Percentiles rank a stretch among this genome's conserved stretches.
Conservation (phyloP, 2,797 vertebrate genomes). For the Ptychadena robeensis region DNA sequence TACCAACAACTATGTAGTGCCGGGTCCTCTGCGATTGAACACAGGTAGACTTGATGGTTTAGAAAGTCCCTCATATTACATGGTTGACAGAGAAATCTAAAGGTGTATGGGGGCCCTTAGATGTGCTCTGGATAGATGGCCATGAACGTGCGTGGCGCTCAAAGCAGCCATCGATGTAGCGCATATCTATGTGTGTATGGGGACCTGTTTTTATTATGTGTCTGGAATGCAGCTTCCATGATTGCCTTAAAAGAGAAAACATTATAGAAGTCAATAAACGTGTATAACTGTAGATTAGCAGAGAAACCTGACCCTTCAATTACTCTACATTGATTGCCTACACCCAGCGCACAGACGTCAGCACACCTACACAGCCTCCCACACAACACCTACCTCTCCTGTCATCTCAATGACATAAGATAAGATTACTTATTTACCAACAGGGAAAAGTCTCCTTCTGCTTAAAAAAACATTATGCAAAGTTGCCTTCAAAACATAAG, state of each 20-base stretch:
- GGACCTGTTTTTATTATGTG: not conserved
- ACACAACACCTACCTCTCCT: not conserved
- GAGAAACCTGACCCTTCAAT: not conserved
- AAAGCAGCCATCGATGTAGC: no score
- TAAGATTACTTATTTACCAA: not conserved
- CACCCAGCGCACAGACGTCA: not conserved
- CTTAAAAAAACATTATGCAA: no score
- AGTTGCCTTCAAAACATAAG: no score
- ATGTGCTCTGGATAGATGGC: no score
- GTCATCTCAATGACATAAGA: not conserved
- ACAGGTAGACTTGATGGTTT: no score
- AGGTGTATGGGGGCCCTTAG: no score
- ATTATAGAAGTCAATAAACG: not conserved
- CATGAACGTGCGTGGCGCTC: no score
- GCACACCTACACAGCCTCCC: conserved; percentile 22
- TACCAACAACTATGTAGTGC: no score
- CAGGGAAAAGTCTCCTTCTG: not conserved
- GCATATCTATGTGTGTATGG: no score
- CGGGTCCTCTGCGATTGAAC: no score
- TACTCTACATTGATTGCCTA: not conserved
- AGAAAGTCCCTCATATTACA: no score
- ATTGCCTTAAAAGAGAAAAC: not conserved
- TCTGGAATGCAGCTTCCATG: not conserved
- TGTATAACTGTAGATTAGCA: not conserved
- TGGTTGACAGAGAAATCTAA: no score